These are phyloP conservation scores for Cervus canadensis DNA, from an alignment of 2,113 vertebrate species.

Conservation along the genomic window DNA sequence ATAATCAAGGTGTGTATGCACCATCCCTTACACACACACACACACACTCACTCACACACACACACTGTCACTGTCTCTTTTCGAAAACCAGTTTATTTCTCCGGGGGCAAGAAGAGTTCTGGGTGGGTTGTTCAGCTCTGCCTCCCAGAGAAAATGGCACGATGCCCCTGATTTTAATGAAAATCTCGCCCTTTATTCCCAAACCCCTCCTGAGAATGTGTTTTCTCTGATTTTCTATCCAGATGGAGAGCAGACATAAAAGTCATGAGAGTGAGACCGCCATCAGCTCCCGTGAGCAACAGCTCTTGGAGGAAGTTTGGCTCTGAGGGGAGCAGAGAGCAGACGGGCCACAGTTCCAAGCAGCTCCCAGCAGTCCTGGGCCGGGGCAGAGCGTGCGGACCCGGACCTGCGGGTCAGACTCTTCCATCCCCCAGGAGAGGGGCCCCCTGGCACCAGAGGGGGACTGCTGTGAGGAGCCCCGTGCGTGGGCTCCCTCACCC, in stretches of 20 bases:
- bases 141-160: neutral
- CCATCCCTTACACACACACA: neutral
- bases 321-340: fast-evolving
- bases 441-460: fast-evolving
- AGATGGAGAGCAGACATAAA: neutral
- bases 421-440: neutral
- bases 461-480: neutral
- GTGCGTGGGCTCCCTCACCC: neutral
- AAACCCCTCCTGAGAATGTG: neutral
- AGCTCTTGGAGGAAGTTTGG: neutral
- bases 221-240: neutral
- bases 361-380: fast-evolving
- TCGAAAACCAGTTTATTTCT: neutral
- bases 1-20: neutral
- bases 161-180: neutral
- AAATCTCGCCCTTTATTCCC: neutral
- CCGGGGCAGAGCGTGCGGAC: fast-evolving
- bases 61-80: neutral
- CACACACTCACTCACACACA: no score
- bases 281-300: neutral
- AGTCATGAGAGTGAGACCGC: neutral
- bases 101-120: neutral
- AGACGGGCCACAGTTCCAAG: fast-evolving
- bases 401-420: fast-evolving
- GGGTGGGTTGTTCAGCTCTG: neutral